These are phyloP conservation scores for Lepidocyrtinus sp. DNA, from an alignment of 2,888 invertebrate species.

Conservation along the genomic window DNA sequence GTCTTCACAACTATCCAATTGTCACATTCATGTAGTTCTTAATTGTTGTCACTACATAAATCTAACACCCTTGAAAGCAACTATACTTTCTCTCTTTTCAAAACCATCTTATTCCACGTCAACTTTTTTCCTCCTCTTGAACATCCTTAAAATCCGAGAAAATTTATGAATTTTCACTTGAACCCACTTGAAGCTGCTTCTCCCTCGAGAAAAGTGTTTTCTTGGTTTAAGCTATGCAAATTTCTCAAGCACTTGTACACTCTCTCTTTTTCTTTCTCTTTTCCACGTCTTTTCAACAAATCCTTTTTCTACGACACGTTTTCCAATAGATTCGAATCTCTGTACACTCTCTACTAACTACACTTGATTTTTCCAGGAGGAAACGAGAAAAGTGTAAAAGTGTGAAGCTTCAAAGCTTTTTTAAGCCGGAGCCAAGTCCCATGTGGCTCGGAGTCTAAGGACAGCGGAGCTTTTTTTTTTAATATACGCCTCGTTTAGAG, in stretches of 20 bases:
- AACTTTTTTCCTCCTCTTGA: background rate
- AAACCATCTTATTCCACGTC: background rate
- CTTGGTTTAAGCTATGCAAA: background rate
- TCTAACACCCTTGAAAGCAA: no score
- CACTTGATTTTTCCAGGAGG: background rate
- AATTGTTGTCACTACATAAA: no score
- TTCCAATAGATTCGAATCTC: background rate
- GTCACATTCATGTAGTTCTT: no score
- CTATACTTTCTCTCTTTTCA: background rate
- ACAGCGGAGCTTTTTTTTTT: background rate
- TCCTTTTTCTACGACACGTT: no score
- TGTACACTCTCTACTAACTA: background rate
- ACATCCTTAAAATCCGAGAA: background rate
- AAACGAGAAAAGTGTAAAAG: no score
- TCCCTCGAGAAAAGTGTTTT: background rate
- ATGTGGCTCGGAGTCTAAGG: background rate
- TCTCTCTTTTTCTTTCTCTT: background rate
- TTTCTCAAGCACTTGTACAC: background rate
- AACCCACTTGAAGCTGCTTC: no score
- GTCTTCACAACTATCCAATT: background rate
- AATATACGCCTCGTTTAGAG: conserved; percentile 31
- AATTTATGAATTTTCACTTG: no score
- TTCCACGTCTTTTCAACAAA: no score
- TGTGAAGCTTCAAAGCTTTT: background rate
- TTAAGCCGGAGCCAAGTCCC: background rate